A percentile compares a stretch with the other conserved stretches of the same genome.
These are phyloP conservation scores for Gymnoscopelus microlampas DNA, from an alignment of 2,797 vertebrate genomes.

Conservation along the genomic window DNA sequence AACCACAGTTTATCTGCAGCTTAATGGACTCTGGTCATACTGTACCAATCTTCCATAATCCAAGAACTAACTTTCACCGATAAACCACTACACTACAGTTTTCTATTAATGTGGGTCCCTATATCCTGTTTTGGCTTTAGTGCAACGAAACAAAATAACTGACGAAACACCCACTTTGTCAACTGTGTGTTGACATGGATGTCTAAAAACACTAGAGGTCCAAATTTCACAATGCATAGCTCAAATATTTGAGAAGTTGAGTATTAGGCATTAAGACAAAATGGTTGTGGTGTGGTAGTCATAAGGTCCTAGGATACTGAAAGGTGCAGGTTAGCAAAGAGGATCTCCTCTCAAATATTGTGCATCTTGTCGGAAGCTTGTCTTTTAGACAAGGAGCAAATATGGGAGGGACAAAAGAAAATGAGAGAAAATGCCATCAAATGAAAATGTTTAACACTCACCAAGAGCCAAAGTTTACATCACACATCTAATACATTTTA, in stretches of 20 bases:
- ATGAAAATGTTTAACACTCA: constrained; percentile 24
- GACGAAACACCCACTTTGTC: constrained; percentile 44
- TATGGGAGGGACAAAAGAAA: background rate
- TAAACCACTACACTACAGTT: constrained; percentile 9
- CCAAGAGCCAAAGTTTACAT: constrained; percentile 22
- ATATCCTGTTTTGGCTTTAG: constrained; percentile 57
- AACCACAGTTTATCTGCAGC: constrained; percentile 23
- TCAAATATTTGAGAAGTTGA: constrained; percentile 68
- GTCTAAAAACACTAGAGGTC: constrained; percentile 72
- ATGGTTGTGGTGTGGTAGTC: constrained; percentile 53
- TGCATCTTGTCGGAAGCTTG: constrained; percentile 51
- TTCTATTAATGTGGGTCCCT: constrained; percentile 22
- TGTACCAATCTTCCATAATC: constrained; percentile 1
- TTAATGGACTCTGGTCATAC: constrained; percentile 1
- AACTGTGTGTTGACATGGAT: constrained; percentile 46
- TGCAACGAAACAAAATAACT: constrained; percentile 42
- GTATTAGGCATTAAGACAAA: constrained; percentile 78
- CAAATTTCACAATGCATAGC: constrained; percentile 83
- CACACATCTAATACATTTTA: constrained; percentile 21
- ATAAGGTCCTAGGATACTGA: constrained; percentile 51
- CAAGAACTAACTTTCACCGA: constrained; percentile 13
- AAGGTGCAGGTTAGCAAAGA: constrained; percentile 49
- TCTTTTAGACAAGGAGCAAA: constrained; percentile 36
- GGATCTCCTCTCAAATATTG: constrained; percentile 41
- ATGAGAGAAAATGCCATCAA: constrained; percentile 23